phyloP scores from a whole-genome alignment of 2,113 vertebrate species.

The Carassius auratus region DNA sequence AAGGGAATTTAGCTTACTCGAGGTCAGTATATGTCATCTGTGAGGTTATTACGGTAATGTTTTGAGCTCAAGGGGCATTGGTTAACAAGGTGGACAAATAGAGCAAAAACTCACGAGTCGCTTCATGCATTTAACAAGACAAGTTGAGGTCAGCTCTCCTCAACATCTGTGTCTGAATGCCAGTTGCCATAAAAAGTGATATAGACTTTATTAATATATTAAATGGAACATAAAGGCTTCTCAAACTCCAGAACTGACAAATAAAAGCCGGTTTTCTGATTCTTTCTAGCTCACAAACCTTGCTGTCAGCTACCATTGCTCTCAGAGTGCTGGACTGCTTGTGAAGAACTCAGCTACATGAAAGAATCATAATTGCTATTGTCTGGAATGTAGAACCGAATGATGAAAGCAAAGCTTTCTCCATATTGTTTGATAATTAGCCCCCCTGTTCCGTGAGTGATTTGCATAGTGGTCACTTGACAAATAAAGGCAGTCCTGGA shows the following conservation, averaged over 20 bases:
- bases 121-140: background rate
- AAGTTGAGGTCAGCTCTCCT: conserved; percentile 6
- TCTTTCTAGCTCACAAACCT: conserved; percentile 62
- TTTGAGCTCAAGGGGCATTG: background rate
- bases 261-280: conserved; percentile 51
- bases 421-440: conserved; percentile 78
- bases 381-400: conserved; percentile 54
- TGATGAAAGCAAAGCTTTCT: conserved; percentile 68
- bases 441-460: conserved; percentile 70
- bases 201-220: background rate
- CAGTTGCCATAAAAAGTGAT: background rate
- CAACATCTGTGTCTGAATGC: background rate
- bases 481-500: conserved; percentile 79
- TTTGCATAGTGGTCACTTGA: conserved; percentile 85
- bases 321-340: conserved; percentile 47
- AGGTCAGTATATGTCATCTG: background rate
- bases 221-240: conserved; percentile 45
- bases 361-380: conserved; percentile 54
- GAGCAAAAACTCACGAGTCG: background rate
- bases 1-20: background rate
- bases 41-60: background rate
- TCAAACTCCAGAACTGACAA: conserved; percentile 65
- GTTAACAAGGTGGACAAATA: background rate
- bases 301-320: conserved; percentile 62
- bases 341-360: conserved; percentile 44